phyloP scores from a whole-genome alignment of 2,888 invertebrate genomes.

The Drosophila longiperda region DNA sequence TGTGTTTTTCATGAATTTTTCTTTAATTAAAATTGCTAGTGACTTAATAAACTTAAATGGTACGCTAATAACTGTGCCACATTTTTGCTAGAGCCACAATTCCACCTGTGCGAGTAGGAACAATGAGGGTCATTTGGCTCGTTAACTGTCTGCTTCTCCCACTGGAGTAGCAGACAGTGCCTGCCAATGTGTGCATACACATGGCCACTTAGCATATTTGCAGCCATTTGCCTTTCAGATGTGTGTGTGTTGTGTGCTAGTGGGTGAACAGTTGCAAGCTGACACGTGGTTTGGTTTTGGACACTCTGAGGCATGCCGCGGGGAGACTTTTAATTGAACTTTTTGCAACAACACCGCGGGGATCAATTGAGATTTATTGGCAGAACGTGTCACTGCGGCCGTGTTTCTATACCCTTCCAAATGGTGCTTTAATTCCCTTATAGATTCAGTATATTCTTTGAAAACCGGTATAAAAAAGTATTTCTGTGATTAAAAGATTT shows the following conservation, averaged over 20 bases:
- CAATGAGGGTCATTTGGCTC: slow-evolving; percentile 36
- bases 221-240: slow-evolving; percentile 35
- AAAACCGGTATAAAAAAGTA: not conserved
- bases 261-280: slow-evolving; percentile 9
- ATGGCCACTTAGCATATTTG: slow-evolving; percentile 64
- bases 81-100: slow-evolving; percentile 31
- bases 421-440: not conserved
- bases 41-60: slow-evolving; percentile 45
- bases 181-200: slow-evolving; percentile 50
- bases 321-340: slow-evolving; percentile 77
- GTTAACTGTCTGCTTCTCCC: slow-evolving; percentile 34
- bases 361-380: slow-evolving; percentile 82
- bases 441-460: not conserved
- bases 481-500: not conserved
- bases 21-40: slow-evolving; percentile 50
- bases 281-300: slow-evolving; percentile 15
- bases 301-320: slow-evolving; percentile 45
- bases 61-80: slow-evolving; percentile 54
- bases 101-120: slow-evolving; percentile 19
- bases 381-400: slow-evolving; percentile 65
- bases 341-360: slow-evolving; percentile 74
- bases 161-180: slow-evolving; percentile 29
- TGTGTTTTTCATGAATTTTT: not conserved
- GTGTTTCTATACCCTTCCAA: not conserved
- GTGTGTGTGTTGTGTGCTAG: not conserved